Base-by-base conservation (phyloP, 2,888 invertebrate genomes). In the Lycophotia porphyrea region DNA sequence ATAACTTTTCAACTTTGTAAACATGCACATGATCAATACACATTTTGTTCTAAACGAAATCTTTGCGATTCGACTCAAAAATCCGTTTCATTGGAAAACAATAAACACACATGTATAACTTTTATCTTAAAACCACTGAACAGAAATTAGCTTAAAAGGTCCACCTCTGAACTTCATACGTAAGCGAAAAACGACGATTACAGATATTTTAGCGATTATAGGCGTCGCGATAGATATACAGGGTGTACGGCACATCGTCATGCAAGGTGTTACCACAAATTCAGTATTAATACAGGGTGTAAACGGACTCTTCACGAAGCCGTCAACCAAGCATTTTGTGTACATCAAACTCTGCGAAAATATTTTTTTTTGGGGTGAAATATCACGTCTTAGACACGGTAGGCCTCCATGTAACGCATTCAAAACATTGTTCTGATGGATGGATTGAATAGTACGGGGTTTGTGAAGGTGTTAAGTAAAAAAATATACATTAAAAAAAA, bases 71-170 rank as follows among this genome's bases (percentile, higher is more conserved):
- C 24, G 49, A 49, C 65, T 61, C 39, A 49, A 81, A 58, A n/a
- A 65, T 68, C 52, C 49, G 8, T 69, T 71, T 73, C 65, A 84
- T 84, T 63, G 65, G 81, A 81, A 84, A 81, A 69, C 68, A 74
- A 55, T 80, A 84, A 44, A 64, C 36, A 21, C 3, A 36, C 18
- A 31, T 64, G 42, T 39, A 9, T 67, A 36, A 36, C 34, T 81
- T 61, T 39, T 24, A 11, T n/a, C 31, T 36, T 49, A 44, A 44
- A 63, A 36, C 31, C 55, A 67, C 18, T 5, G 3, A 27, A 11
- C 7, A 70, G 4, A 36, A 34, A 0, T 60, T 47, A 0, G 5
- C 27, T 0, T 60, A 67, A 44, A 64, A 80, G 84, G n/a, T 27
- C n/a, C 8, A 69, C 42, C 69, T 81, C 21, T 27, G 0, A 71